phyloP scores from a whole-genome alignment of 2,888 invertebrate genomes.

The Sesamia inferens region DNA sequence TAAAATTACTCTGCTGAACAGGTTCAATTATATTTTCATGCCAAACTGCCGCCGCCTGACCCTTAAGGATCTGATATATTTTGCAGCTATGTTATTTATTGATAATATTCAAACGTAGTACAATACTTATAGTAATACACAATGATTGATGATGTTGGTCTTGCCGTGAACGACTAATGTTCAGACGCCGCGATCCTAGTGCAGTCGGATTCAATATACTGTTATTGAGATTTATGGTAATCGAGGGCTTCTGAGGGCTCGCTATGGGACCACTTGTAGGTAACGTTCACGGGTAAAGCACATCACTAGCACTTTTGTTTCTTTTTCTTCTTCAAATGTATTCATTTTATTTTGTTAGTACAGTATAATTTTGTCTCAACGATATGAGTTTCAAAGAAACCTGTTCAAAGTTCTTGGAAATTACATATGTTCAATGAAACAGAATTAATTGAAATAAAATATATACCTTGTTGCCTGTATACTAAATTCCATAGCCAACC shows the following conservation, averaged over 20 bases:
- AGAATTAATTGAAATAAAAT: not conserved
- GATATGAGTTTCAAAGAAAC: not conserved
- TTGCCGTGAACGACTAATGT: conserved; percentile 37
- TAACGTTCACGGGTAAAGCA: conserved; percentile 33
- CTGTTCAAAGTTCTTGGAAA: not conserved
- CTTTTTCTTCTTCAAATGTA: conserved; percentile 7
- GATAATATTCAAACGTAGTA: not conserved
- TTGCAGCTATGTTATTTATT: not conserved
- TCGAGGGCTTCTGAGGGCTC: conserved; percentile 24
- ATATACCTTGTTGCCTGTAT: too few species aligned
- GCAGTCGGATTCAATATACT: conserved; percentile 54
- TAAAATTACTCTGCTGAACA: not conserved
- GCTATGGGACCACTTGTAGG: conserved; percentile 35
- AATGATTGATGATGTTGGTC: conserved; percentile 37
- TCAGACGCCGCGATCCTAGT: conserved; percentile 35
- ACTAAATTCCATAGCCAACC: too few species aligned
- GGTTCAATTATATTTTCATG: not conserved
- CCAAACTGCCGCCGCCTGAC: not conserved
- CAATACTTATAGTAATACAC: conserved; percentile 11
- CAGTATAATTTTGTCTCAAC: conserved; percentile 9
- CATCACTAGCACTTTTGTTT: conserved; percentile 20
- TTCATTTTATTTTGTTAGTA: conserved; percentile 23
- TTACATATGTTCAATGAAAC: not conserved
- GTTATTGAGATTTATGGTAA: conserved; percentile 65
- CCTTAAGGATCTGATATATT: not conserved